Evolutionary conservation across 2,113 vertebrate genomes (phyloP), one percentile per base, ranked within the genome.

Genomic region (Oostethus manadensis): DNA sequence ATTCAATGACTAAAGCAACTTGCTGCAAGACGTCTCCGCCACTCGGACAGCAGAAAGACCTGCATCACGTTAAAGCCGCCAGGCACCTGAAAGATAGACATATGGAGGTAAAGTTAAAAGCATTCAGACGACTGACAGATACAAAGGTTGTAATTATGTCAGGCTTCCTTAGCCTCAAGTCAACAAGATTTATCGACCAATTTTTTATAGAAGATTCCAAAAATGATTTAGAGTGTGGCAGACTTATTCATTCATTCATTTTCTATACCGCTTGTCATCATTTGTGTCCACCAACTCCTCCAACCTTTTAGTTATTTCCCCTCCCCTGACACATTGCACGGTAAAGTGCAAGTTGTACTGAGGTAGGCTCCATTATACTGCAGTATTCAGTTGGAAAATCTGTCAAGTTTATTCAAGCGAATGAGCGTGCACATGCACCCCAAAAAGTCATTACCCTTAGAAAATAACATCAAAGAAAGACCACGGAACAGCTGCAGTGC

Each of bases 21-120:
- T 85, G 87, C 83, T 87, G 85, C 91, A 88, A 92, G 90, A 90
- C 92, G 90, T 90, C 92, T 91, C 92, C 93, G 93, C 93, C 92
- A 81, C 88, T 91, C 90, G 83, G 91, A 83, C 84, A 89, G 86
- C 88, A 56, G 80, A 88, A 87, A 89, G 89, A 90, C 90, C 89
- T 91, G 92, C 95, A 96, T 98, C 91, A 91, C 91, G 85, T 92
- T 90, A 87, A 90, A 81, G 91, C 81, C 89, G 90, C 88, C 83
- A 85, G 86, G 82, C 89, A 92, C 92, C 94, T 95, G 74, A 74
- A 23, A 33, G 51, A 51, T 58, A 40, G 7, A n/a, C 2, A 51
- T 15, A 75, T 17, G 69, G 42, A 60, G 46, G 33, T 50, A 50
- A 50, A 23, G 20, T 21, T 21, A 9, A 26, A 51, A 15, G 22